Evolutionary conservation across 1,140 invertebrate species (phyloP).

Genomic region (Bradynema listronoti): DNA sequence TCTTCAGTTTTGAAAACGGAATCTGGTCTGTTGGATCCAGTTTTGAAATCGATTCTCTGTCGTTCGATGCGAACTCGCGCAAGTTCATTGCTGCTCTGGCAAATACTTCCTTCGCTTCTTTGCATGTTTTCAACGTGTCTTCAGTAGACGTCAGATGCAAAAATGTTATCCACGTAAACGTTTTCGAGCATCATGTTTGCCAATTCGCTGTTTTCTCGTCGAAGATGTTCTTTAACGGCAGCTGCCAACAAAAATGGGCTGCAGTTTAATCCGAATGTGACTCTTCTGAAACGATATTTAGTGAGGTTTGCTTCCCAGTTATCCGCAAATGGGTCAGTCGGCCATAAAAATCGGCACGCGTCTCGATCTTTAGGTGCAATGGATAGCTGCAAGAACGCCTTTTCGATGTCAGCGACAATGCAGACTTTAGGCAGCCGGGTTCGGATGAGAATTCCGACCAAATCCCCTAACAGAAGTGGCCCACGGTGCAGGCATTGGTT

Average conservation of each 20-base stretch:
- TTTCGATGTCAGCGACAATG: constrained; percentile 8
- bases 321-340: constrained; percentile 1
- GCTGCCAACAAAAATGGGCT: constrained; percentile 29
- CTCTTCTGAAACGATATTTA: constrained; percentile 17
- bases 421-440: not conserved
- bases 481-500: constrained; percentile 25
- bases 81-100: too few species aligned
- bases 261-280: constrained; percentile 31
- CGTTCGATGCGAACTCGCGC: too few species aligned
- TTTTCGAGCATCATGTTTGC: too few species aligned
- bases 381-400: constrained; percentile 12
- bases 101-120: too few species aligned
- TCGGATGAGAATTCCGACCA: constrained; percentile 20
- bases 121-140: too few species aligned
- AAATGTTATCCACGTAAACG: too few species aligned
- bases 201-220: too few species aligned
- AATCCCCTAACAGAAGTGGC: constrained; percentile 21
- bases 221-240: too few species aligned
- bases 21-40: too few species aligned
- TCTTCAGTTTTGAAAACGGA: too few species aligned
- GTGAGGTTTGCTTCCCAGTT: constrained; percentile 20
- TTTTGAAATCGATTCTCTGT: too few species aligned
- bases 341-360: constrained; percentile 13
- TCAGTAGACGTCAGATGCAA: too few species aligned
- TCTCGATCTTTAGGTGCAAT: constrained; percentile 2